Base-by-base conservation (phyloP, 2,888 invertebrate genomes). In the Lymantria dispar region DNA sequence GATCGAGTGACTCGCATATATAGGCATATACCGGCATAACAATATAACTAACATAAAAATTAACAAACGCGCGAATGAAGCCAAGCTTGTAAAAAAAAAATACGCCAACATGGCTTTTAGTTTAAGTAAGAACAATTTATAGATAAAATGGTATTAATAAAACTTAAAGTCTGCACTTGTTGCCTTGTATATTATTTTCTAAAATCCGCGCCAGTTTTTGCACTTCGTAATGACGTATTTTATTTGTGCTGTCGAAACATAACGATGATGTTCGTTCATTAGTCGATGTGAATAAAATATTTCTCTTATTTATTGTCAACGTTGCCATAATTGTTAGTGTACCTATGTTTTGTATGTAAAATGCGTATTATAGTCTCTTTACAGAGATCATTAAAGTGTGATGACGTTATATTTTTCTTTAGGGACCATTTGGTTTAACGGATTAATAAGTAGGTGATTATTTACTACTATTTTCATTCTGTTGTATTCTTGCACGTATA, bases 291-390 rank as follows among this genome's bases (percentile, higher is more conserved):
- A 84, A 87, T 87, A 85, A 81, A 69, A 64, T 70, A 76, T 78
- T 70, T 65, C 22, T 76, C 80, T 87, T 90, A 91, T 91, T 91
- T 91, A 91, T 90, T 90, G 83, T 89, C 89, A 85, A 89, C 78
- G 91, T 91, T 91, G 91, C 91, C 91, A 91, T 91, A 91, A 87
- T 86, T 90, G 83, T 90, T 90, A 90, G 88, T 83, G 87, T 89
- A 67, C 68, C 67, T 67, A 87, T 87, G 83, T 87, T 83, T 80
- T 83, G 74, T 79, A 79, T 79, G 76, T 85, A 71, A 84, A 82
- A 88, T 87, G 87, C 88, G 89, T 90, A 88, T 85, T 78, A 78
- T 77, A 62, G 78, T 87, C 85, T 87, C 83, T 78, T 62, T 76
- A 71, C 60, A 64, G 85, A 80, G 84, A 77, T 76, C 55, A 60